Evolutionary conservation across 2,113 vertebrate species (phyloP).

Genomic region (Cyanoramphus novaezelandiae): DNA sequence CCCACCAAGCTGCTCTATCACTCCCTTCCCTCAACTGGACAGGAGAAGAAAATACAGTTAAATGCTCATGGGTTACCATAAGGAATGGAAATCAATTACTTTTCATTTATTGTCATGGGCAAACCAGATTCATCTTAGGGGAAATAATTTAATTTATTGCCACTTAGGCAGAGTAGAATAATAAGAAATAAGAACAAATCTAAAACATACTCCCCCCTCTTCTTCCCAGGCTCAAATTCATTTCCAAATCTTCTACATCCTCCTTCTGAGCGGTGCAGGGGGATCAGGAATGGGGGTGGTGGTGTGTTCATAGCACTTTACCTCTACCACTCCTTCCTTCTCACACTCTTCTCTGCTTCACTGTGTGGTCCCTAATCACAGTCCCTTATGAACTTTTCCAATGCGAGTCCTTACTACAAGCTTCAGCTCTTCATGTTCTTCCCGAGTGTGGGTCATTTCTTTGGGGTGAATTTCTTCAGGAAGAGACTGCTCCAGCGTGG

Average conservation of each 20-base stretch:
- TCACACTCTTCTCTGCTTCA: not conserved
- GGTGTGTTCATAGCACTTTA: not conserved
- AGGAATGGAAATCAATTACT: not conserved
- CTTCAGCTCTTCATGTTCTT: not conserved
- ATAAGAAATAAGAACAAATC: not conserved
- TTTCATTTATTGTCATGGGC: not conserved
- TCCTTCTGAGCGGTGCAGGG: rapidly evolving
- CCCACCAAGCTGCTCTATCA: not conserved
- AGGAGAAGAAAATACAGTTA: not conserved
- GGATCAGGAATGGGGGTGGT: not conserved
- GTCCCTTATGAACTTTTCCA: not conserved
- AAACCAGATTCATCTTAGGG: not conserved
- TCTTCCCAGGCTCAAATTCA: not conserved
- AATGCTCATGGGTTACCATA: not conserved
- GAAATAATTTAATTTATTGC: not conserved
- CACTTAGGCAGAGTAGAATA: not conserved
- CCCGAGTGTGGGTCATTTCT: not conserved
- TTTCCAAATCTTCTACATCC: not conserved
- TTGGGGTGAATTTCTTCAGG: not conserved
- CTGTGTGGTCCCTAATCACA: not conserved
- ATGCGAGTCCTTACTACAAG: rapidly evolving
- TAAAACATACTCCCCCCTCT: not conserved
- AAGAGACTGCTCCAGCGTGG: not conserved
- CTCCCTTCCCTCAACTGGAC: not conserved
- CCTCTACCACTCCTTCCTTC: not conserved